phyloP scores from a whole-genome alignment of 2,113 vertebrate genomes.

The Pseudolaguvia tuberculata region DNA sequence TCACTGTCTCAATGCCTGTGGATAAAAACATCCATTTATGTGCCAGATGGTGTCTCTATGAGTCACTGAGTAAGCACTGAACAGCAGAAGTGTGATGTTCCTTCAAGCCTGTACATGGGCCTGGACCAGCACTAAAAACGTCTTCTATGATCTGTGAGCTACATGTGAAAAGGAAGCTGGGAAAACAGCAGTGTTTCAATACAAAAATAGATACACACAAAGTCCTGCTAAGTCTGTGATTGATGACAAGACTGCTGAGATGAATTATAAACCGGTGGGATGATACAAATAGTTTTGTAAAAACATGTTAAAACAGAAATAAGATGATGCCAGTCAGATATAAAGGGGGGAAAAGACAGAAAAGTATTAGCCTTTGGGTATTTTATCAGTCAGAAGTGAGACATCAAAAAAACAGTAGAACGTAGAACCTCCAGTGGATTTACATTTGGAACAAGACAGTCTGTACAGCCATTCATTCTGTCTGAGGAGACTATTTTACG shows the following conservation, averaged over 20 bases:
- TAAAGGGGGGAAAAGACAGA: neutral
- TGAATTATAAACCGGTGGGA: conserved; percentile 3
- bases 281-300: neutral
- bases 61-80: conserved; percentile 31
- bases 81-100: conserved; percentile 43
- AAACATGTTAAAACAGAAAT: neutral
- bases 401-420: neutral
- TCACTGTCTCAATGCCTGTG: conserved; percentile 35
- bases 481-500: neutral
- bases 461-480: too few species aligned
- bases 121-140: conserved; percentile 4
- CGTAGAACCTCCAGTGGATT: neutral
- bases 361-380: neutral
- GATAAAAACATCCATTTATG: conserved; percentile 49
- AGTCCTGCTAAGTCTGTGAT: too few species aligned
- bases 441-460: too few species aligned
- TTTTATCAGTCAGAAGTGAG: neutral
- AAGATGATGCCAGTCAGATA: neutral
- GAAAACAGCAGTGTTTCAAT: neutral
- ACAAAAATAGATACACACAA: neutral
- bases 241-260: neutral
- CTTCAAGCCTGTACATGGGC: conserved; percentile 24
- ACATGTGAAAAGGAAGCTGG: conserved; percentile 1
- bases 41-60: conserved; percentile 44
- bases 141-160: conserved; percentile 2